phyloP scores from a whole-genome alignment of 2,888 invertebrate genomes.

The Litoditis marina region DNA sequence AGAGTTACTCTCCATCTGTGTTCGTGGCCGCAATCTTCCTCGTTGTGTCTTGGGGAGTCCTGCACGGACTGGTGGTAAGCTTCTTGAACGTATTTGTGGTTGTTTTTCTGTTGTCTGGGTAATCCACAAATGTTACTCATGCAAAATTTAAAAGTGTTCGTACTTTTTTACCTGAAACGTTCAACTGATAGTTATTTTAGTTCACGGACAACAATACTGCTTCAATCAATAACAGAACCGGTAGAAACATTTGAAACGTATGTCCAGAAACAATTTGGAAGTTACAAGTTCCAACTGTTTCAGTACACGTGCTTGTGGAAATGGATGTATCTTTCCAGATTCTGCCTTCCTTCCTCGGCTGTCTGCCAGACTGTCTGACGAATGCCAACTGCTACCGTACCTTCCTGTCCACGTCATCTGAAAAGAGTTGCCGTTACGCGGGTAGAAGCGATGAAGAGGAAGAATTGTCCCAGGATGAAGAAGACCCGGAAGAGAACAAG shows the following conservation, averaged over 20 bases:
- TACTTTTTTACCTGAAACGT: too few relatives aligned
- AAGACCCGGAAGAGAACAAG: slow-evolving; percentile 5
- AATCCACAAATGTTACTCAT: too few relatives aligned
- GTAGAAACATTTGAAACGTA: neutral
- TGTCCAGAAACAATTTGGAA: too few relatives aligned
- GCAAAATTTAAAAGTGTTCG: too few relatives aligned
- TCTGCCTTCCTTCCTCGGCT: slow-evolving; percentile 54
- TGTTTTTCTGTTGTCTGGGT: slow-evolving; percentile 49
- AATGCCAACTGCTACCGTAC: slow-evolving; percentile 53
- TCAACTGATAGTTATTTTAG: too few relatives aligned
- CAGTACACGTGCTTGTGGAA: too few relatives aligned
- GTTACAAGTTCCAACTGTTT: too few relatives aligned
- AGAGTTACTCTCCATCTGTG: slow-evolving; percentile 56
- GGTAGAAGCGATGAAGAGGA: slow-evolving; percentile 7
- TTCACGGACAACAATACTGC: too few relatives aligned
- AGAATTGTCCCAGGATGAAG: slow-evolving; percentile 12
- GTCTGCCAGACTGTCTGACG: slow-evolving; percentile 50
- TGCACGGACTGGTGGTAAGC: slow-evolving; percentile 52
- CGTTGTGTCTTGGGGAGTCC: slow-evolving; percentile 54
- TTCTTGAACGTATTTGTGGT: slow-evolving; percentile 43
- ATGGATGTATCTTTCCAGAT: slow-evolving; percentile 29
- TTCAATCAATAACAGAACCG: neutral
- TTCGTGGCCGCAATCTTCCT: slow-evolving; percentile 58
- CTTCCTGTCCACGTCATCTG: slow-evolving; percentile 50
- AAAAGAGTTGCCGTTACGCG: slow-evolving; percentile 50